Percentiles rank a stretch among this genome's conserved stretches.
Conservation (phyloP, 92 coral and sea anemone species). For the Bergia sp. region DNA sequence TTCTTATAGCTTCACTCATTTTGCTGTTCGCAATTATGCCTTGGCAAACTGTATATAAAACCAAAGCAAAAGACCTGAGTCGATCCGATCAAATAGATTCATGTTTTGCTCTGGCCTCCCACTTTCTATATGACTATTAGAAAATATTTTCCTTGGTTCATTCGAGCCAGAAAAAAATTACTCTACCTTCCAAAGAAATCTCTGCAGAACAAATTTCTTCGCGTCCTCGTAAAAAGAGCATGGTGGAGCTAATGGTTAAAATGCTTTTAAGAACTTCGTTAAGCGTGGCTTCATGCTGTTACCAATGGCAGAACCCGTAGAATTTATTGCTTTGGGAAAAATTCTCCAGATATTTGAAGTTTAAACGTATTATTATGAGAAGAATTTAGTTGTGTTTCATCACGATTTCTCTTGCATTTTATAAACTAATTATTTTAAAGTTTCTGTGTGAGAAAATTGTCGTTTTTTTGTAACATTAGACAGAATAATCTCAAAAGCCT, state of each 20-base stretch:
- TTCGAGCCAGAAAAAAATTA: not conserved
- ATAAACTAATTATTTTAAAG: not conserved
- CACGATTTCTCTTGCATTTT: not conserved
- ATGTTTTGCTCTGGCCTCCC: not conserved
- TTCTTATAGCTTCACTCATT: not conserved
- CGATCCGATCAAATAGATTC: not conserved
- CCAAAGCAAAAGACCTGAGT: not conserved
- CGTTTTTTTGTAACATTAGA: not conserved
- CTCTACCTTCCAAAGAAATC: not conserved
- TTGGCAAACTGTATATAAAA: not conserved
- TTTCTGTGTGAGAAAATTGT: not conserved
- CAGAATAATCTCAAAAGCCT: conserved; percentile 14
- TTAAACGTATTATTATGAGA: not conserved
- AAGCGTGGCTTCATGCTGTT: not conserved
- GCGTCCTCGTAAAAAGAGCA: conserved; percentile 10
- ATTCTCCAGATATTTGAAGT: not conserved
- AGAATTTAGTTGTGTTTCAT: not conserved
- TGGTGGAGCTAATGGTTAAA: not conserved
- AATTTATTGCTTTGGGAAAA: not conserved
- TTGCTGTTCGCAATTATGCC: not conserved
- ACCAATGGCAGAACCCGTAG: not conserved
- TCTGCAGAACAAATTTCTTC: not conserved
- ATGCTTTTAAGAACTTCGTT: conserved; percentile 8
- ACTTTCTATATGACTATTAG: not conserved
- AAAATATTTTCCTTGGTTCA: not conserved